Percentiles rank a stretch among this genome's conserved stretches.
phyloP scores from a whole-genome alignment of 2,888 invertebrate species.

The Metacarcinus magister region DNA sequence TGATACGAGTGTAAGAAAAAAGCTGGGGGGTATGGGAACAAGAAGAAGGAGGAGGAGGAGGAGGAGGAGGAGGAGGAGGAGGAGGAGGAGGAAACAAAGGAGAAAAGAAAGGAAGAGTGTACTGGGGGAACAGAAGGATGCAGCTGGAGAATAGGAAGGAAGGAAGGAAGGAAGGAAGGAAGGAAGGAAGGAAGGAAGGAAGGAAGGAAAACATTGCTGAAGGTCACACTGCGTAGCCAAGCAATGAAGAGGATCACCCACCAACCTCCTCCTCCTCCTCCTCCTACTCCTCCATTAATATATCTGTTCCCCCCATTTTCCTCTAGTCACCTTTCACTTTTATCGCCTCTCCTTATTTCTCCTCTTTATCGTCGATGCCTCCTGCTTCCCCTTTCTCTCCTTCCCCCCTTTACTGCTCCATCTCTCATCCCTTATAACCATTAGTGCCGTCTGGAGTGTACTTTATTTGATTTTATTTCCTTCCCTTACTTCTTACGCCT shows the following conservation, averaged over 20 bases:
- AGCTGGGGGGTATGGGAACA: neutral
- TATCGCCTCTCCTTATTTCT: neutral
- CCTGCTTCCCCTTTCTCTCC: neutral
- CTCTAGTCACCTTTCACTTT: neutral
- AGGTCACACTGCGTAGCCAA: conserved; percentile 14
- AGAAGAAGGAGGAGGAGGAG: neutral
- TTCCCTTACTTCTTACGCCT: too few species aligned
- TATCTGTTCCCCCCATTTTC: neutral
- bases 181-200: neutral
- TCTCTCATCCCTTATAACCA: too few species aligned
- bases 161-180: conserved; percentile 41
- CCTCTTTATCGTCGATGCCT: too few species aligned
- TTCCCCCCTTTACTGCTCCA: too few species aligned
- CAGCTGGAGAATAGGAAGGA: neutral
- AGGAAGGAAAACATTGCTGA: neutral
- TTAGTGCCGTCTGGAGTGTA: too few species aligned
- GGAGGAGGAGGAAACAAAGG: neutral
- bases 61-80: neutral
- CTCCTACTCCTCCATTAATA: too few species aligned
- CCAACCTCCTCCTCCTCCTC: neutral
- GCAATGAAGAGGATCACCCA: neutral
- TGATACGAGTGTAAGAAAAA: neutral
- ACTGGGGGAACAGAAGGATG: too few species aligned
- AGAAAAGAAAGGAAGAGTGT: neutral
- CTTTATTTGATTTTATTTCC: too few species aligned